Base-by-base conservation (phyloP, 1,140 invertebrate genomes). In the Ectropis grisescens region DNA sequence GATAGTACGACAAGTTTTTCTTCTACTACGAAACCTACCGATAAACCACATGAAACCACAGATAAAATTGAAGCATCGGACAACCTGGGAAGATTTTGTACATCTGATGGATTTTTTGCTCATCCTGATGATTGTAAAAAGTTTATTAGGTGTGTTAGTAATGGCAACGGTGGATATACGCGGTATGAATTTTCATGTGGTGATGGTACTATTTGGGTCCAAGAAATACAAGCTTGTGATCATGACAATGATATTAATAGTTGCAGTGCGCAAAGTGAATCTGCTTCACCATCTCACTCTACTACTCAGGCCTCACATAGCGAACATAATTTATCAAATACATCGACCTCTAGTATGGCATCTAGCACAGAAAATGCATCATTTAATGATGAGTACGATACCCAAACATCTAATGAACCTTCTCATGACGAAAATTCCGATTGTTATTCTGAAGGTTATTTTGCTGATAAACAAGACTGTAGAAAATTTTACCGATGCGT, bases 121-220 rank as follows among this genome's bases (percentile, higher is more conserved):
- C 85, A 91, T 82, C 69, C 83, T 7, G 65, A 83, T 40, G 85
- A 93, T 61, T 94, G 93, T 49, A 86, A 80, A 40, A 91, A 91
- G 59, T 94, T 93, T 62, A 91, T 90, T 53, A 85, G 91, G 57
- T 93, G 92, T 70, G 89, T 93, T 16, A 79, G 84, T 42, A 82
- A 87, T 46, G 87, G 86, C 2, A 67, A 83, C 19, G 85, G 79
- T 28, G 74, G 76, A 2, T 91, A 84, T 49, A 86, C 70, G 16
- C 87, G 84, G 64, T 88, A 89, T 61, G 86, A 90, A 39, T 93
- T 90, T 67, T 83, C 71, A 13, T 93, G 91, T 65, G 89, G 87
- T 9, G 78, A 84, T 37, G 90, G 90, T 37, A 93, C 91, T 1
- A 86, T 90, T 31, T 93, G 90, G 89, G 90, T 92, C 69, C 84